phyloP scores from a whole-genome alignment of 2,113 vertebrate species.

The Larimichthys crocea region DNA sequence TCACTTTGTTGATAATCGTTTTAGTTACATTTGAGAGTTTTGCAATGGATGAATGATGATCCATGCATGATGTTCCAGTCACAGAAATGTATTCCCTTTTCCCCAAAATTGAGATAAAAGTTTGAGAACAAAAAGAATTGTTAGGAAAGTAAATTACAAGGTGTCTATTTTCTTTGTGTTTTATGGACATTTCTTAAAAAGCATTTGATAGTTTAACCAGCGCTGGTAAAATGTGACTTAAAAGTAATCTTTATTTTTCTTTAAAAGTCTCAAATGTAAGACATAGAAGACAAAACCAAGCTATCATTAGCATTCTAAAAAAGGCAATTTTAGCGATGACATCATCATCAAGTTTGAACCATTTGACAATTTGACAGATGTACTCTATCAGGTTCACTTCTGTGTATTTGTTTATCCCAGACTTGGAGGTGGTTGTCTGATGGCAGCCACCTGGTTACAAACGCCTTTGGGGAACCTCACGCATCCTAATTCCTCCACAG shows the following conservation, averaged over 20 bases:
- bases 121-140: background rate
- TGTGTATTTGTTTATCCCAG: constrained; percentile 66
- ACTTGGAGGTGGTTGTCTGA: constrained; percentile 65
- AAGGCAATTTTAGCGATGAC: background rate
- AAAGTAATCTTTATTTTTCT: background rate
- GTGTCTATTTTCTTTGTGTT: background rate
- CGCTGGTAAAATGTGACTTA: background rate
- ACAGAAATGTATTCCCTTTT: background rate
- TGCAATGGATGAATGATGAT: no score
- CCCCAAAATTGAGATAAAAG: background rate
- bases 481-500: constrained; percentile 82
- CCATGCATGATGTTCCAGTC: background rate
- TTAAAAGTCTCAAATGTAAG: background rate
- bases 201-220: background rate
- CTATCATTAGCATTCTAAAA: background rate
- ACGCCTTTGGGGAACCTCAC: constrained; percentile 74
- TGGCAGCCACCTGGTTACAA: constrained; percentile 77
- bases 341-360: constrained; percentile 38
- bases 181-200: background rate
- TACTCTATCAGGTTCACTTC: constrained; percentile 54
- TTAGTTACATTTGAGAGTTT: background rate
- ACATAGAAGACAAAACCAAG: background rate
- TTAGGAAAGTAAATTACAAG: background rate
- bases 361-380: constrained; percentile 58
- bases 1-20: background rate